These are phyloP conservation scores for Morone chrysops DNA, from an alignment of 2,113 vertebrate species.

Conservation along the genomic window DNA sequence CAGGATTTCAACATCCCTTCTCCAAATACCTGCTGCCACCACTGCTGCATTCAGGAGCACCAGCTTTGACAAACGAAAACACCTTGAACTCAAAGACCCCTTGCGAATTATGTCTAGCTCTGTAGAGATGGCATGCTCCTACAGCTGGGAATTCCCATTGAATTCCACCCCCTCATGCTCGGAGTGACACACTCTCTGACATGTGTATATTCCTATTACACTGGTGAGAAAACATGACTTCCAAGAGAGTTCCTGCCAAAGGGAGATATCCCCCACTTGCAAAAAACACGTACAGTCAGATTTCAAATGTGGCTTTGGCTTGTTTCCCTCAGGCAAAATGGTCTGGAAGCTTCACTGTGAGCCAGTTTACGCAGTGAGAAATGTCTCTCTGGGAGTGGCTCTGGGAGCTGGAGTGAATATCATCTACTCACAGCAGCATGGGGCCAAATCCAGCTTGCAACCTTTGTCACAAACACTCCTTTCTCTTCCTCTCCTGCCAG, in stretches of 20 bases:
- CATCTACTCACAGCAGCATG: conserved; percentile 20
- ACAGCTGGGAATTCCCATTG: conserved; percentile 45
- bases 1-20: conserved; percentile 12
- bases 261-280: neutral
- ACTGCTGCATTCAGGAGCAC: conserved; percentile 21
- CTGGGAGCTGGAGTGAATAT: conserved; percentile 39
- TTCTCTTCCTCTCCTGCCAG: neutral
- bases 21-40: conserved; percentile 31
- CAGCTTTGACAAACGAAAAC: conserved; percentile 38
- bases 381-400: conserved; percentile 46
- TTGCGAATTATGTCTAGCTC: conserved; percentile 41
- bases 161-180: conserved; percentile 7
- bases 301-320: conserved; percentile 44
- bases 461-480: conserved; percentile 24
- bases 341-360: conserved; percentile 31
- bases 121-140: neutral
- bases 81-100: conserved; percentile 35
- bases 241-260: conserved; percentile 9
- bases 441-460: conserved; percentile 34
- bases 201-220: conserved; percentile 5
- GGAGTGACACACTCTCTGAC: conserved; percentile 44
- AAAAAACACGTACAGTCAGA: conserved; percentile 21
- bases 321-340: conserved; percentile 36
- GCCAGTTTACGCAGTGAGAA: conserved; percentile 7
- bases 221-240: conserved; percentile 22